Base-by-base conservation (phyloP, 2,797 vertebrate genomes). In the Muscicapa comitata region DNA sequence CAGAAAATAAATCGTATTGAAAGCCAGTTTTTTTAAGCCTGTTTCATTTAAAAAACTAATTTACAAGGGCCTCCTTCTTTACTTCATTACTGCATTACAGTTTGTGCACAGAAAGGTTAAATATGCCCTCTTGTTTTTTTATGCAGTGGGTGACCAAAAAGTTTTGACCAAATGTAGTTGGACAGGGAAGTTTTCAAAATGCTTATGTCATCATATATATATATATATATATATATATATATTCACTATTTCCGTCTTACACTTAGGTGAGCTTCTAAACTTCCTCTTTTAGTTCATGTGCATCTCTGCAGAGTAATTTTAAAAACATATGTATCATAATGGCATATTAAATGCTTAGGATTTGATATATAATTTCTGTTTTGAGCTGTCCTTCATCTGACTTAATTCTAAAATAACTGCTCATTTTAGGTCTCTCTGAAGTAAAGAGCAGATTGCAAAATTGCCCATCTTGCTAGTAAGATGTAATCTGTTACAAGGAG, bases 351-450 rank as follows among this genome's bases (percentile, higher is more conserved):
- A 82, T 24, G 2, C 6, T 59, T 20, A 47, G 17, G 11, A 7
- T 54, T 75, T 75, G 11, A 35, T 66, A 73, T 23, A 13, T 37
- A 71, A 51, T 16, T 90, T 74, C 23, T 68, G 15, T 19, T 79
- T 86, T 93, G 16, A 62, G 11, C 48, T 88, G 47, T 55, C 45
- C 54, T 88, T 91, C 73, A 81, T 66, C 47, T 95, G 75, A 66
- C 62, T 82, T 59, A 94, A 83, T 55, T 88, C 70, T 47, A 83
- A 95, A 95, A 86, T 87, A 85, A 80, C 33, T 61, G 45, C 17
- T 87, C 28, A n/a, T 88, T 95, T 89, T 83, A 83, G 35, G 25
- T 77, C 63, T 70, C 53, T 73, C 68, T 85, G 28, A 96, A 82
- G 48, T 51, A 72, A 55, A 86, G 18, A 91, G 31, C 53, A 91